A percentile compares a stretch with the other conserved stretches of the same genome.
phyloP scores from a whole-genome alignment of 1,140 invertebrate genomes.

The Pachyrhynchus sulphureomaculatus region DNA sequence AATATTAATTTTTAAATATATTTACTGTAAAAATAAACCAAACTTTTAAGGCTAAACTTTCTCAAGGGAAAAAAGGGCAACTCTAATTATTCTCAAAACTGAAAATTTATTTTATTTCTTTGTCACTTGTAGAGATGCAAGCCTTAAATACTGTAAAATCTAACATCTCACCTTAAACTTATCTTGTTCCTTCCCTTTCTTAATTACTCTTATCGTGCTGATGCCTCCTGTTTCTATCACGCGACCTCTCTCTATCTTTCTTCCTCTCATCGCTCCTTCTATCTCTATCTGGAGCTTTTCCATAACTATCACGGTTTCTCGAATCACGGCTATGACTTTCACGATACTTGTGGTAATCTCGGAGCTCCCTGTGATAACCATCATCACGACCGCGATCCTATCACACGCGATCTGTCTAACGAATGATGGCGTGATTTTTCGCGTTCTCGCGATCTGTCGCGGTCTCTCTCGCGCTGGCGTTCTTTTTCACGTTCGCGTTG shows the following conservation, averaged over 20 bases:
- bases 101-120: too few species aligned
- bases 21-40: background rate
- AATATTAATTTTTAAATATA: background rate
- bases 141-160: background rate
- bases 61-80: too few species aligned
- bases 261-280: conserved; percentile 26
- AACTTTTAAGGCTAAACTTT: too few species aligned
- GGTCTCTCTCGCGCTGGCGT: conserved; percentile 45
- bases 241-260: conserved; percentile 34
- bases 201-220: conserved; percentile 39
- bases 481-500: conserved; percentile 27
- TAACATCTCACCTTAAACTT: conserved; percentile 62
- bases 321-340: conserved; percentile 14
- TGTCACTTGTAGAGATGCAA: too few species aligned
- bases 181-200: conserved; percentile 53
- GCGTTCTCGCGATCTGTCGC: conserved; percentile 47
- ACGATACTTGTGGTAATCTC: conserved; percentile 13
- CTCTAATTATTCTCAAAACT: background rate
- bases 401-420: background rate
- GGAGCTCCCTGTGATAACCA: conserved; percentile 13
- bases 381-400: background rate
- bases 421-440: background rate
- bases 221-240: conserved; percentile 46
- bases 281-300: conserved; percentile 47
- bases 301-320: conserved; percentile 45